Conservation (phyloP, 35 echinoderm and acorn worm species). For the Apostichopus californicus region DNA sequence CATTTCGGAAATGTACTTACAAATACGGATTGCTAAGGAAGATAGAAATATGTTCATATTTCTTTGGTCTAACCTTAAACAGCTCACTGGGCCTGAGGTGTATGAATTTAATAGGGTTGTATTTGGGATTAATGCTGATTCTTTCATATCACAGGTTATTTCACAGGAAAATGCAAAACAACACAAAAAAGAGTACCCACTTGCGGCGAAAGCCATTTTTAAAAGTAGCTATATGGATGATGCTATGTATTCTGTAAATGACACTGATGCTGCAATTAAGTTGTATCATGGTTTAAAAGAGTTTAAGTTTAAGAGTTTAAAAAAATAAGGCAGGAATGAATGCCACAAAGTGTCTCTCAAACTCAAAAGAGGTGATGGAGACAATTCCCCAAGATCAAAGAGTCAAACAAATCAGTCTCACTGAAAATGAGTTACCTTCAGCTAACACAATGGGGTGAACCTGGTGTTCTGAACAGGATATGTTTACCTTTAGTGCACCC, state of each 20-base stretch:
- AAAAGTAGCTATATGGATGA: slow-evolving; percentile 51
- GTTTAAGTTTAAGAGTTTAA: too few relatives aligned
- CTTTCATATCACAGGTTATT: slow-evolving; percentile 41
- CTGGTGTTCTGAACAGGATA: slow-evolving; percentile 60
- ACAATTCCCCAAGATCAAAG: slow-evolving; percentile 38
- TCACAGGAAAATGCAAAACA: slow-evolving; percentile 42
- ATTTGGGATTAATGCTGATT: slow-evolving; percentile 40
- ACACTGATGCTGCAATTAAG: neutral
- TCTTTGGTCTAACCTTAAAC: neutral
- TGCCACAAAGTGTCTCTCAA: slow-evolving; percentile 52
- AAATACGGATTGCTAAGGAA: slow-evolving; percentile 7
- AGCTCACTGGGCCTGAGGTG: slow-evolving; percentile 5
- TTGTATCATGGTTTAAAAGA: slow-evolving; percentile 44
- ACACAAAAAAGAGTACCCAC: neutral
- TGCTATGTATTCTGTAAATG: slow-evolving; percentile 33
- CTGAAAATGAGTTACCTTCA: slow-evolving; percentile 27
- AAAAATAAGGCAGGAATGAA: slow-evolving; percentile 53
- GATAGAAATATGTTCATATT: slow-evolving; percentile 25
- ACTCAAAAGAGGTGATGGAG: slow-evolving; percentile 37
- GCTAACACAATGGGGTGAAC: slow-evolving; percentile 39
- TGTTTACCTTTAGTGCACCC: slow-evolving; percentile 6
- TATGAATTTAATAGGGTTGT: slow-evolving; percentile 61
- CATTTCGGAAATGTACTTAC: slow-evolving; percentile 54
- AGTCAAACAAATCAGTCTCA: slow-evolving; percentile 42
- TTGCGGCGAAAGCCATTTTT: slow-evolving; percentile 27